Evolutionary conservation across 2,888 invertebrate species (phyloP), one percentile per base, ranked within the genome.

Genomic region (Pseudanteris insignis): DNA sequence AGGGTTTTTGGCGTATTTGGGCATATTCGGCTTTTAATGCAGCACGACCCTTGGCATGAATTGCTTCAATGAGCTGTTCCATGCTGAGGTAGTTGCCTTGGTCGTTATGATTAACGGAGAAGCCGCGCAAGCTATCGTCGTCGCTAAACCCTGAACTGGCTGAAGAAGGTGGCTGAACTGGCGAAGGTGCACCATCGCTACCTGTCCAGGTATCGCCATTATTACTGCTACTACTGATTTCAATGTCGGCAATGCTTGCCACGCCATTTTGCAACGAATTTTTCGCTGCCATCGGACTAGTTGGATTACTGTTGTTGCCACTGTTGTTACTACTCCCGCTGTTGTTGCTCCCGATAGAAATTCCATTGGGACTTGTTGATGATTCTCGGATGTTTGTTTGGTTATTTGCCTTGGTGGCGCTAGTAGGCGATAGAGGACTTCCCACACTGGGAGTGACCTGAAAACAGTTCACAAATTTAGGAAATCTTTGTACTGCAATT

Each of bases 1-100:
- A 92, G 65, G 91, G 89, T 70, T 91, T 85, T 67, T 87, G 85
- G 72, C 94, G 88, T 65, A 96, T 92, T 73, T 92, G 92, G 30
- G 89, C 86, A 84, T 96, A 97, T 81, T 96, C 96, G 64, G 88
- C 88, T 72, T 88, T 84, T 60, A 96, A 86, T 7, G 95, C 96
- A 66, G 88, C 86, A 36, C 92, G 86, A 38, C 92, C 91, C 65
- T 89, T 86, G 70, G 87, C 84, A 64, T 89, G 87, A 66, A 92
- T 86, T 68, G 89, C 86, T 64, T 89, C 87, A 65, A 92, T 86
- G 75, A 94, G 86, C 80, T 91, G 90, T 50, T 86, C 85, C 70
- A 93, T 83, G 10, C 85, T 83, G 80, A 90, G 84, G n/a, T n/a
- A n/a, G n/a, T n/a, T n/a, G 13, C 88, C 86, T 70, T 85, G 89